Percentiles rank a stretch among this genome's conserved stretches.
Evolutionary conservation across 2,113 vertebrate genomes (phyloP).

Genomic region (Phycodurus eques): DNA sequence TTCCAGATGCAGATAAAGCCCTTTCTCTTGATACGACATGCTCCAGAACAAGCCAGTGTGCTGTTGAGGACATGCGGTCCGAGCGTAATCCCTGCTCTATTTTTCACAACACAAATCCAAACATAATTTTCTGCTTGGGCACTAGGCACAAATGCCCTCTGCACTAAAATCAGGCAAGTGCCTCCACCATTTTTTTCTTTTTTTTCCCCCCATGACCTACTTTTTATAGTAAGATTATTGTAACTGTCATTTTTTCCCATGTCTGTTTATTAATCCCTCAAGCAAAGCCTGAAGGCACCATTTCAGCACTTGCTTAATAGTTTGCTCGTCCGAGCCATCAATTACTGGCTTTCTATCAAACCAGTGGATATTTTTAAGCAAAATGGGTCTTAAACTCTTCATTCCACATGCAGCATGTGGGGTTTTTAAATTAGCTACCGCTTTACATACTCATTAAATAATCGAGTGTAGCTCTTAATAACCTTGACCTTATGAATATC

Average conservation of each 20-base stretch:
- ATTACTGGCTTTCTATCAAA: constrained; percentile 55
- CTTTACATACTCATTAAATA: constrained; percentile 48
- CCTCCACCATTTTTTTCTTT: constrained; percentile 46
- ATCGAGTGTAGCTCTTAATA: constrained; percentile 35
- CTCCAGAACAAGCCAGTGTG: constrained; percentile 59
- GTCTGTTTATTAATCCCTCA: constrained; percentile 77
- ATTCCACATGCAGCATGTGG: constrained; percentile 33
- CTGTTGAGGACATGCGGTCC: constrained; percentile 62
- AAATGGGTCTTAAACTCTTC: constrained; percentile 30
- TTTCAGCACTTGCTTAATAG: constrained; percentile 69
- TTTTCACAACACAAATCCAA: constrained; percentile 71
- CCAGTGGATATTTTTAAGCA: constrained; percentile 9
- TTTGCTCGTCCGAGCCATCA: constrained; percentile 56
- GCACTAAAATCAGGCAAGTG: constrained; percentile 64
- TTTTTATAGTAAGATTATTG: constrained; percentile 77
- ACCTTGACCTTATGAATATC: constrained; percentile 54
- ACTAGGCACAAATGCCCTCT: constrained; percentile 67
- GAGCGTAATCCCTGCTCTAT: constrained; percentile 69
- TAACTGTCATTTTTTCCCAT: constrained; percentile 75
- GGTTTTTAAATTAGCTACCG: constrained; percentile 8
- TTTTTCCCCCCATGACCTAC: constrained; percentile 65
- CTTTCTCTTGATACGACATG: constrained; percentile 49
- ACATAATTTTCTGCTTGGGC: constrained; percentile 67
- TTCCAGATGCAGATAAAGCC: constrained; percentile 55
- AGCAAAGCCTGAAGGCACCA: constrained; percentile 66